phyloP scores from a whole-genome alignment of 2,888 invertebrate species.

The Caenorhabditis afra region DNA sequence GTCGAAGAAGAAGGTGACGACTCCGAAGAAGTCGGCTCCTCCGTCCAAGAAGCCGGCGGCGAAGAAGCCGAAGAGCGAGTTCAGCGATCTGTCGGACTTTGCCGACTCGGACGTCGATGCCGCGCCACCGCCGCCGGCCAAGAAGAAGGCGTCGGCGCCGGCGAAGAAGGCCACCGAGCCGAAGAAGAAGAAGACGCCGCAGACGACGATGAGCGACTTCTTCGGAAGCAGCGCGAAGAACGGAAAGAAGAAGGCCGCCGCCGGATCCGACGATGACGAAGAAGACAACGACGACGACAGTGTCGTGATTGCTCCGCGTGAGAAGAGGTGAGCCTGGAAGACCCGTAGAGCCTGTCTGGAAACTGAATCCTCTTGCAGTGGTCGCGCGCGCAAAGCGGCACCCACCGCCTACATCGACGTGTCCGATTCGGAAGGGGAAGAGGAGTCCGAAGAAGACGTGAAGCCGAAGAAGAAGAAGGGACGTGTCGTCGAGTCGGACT shows the following conservation, averaged over 20 bases:
- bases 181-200: constrained; percentile 46
- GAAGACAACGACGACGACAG: constrained; percentile 50
- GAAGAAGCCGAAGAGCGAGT: constrained; percentile 30
- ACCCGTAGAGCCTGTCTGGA: not conserved
- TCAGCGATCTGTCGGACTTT: constrained; percentile 32
- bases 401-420: constrained; percentile 19
- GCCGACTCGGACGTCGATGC: constrained; percentile 22
- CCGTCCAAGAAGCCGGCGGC: constrained; percentile 24
- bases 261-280: constrained; percentile 43
- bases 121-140: constrained; percentile 2
- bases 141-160: constrained; percentile 46
- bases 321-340: constrained; percentile 43
- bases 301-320: constrained; percentile 43
- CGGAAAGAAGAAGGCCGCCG: constrained; percentile 8
- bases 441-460: no score
- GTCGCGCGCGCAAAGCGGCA: constrained; percentile 49
- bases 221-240: constrained; percentile 51
- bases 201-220: constrained; percentile 57
- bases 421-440: constrained; percentile 45
- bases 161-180: constrained; percentile 35
- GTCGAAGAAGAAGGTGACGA: constrained; percentile 44
- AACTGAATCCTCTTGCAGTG: constrained; percentile 31
- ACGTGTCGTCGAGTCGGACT: constrained; percentile 54
- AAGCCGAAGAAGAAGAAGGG: constrained; percentile 58
- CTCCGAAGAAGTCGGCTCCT: not conserved